Evolutionary conservation across 2,888 invertebrate genomes (phyloP).

Genomic region (Nipponacmea schrenckii): DNA sequence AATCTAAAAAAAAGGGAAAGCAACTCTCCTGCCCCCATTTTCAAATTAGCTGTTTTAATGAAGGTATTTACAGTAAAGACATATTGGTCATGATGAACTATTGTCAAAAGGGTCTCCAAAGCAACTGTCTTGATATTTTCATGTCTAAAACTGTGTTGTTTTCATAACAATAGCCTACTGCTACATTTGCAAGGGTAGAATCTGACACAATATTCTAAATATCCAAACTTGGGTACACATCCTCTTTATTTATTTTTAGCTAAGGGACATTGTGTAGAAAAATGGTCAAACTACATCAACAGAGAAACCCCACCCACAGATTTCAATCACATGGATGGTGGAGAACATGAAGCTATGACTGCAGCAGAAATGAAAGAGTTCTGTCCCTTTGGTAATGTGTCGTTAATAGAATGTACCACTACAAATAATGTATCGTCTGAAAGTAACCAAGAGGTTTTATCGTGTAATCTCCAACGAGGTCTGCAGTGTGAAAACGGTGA

Average conservation of each 20-base stretch:
- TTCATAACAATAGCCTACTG: too few species aligned
- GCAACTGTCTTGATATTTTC: too few species aligned
- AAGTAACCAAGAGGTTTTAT: slow-evolving; percentile 43
- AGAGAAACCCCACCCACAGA: slow-evolving; percentile 25
- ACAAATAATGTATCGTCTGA: slow-evolving; percentile 38
- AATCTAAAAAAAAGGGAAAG: too few species aligned
- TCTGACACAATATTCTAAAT: too few species aligned
- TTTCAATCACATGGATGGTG: slow-evolving; percentile 17
- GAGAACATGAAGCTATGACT: slow-evolving; percentile 36
- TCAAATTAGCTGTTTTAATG: too few species aligned
- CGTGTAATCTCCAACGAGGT: slow-evolving; percentile 74
- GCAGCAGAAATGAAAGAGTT: slow-evolving; percentile 30
- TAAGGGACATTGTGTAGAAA: background rate
- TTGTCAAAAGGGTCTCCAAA: too few species aligned
- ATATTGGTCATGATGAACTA: too few species aligned
- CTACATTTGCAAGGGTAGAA: too few species aligned
- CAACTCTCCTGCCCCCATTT: too few species aligned
- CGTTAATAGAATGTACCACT: slow-evolving; percentile 54
- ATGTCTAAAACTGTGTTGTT: too few species aligned
- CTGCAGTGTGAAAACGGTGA: slow-evolving; percentile 73
- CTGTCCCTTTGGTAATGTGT: slow-evolving; percentile 47
- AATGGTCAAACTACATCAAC: slow-evolving; percentile 33
- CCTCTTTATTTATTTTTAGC: background rate
- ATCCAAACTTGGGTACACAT: too few species aligned
- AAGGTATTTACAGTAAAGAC: too few species aligned